Conservation (phyloP, 2,888 invertebrate species). For the Coenonympha arcania region DNA sequence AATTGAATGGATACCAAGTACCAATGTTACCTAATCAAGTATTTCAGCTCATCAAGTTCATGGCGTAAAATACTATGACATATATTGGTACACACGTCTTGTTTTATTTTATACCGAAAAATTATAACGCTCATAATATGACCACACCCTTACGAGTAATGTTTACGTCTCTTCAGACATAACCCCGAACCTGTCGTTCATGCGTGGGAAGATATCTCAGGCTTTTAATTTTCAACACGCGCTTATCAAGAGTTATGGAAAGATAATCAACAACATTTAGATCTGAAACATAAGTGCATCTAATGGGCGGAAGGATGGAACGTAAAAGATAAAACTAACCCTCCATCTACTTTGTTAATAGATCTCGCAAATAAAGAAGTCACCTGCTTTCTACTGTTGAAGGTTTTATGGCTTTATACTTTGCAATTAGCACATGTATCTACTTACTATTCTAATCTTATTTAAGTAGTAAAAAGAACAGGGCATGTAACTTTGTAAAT, state of each 20-base stretch:
- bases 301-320: slow-evolving; percentile 31
- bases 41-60: too few species aligned
- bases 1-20: too few species aligned
- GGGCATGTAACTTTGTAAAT: too few species aligned
- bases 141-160: slow-evolving; percentile 7
- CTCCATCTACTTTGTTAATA: background rate
- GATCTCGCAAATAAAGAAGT: background rate
- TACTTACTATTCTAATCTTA: background rate
- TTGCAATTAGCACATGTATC: too few species aligned
- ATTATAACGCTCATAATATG: background rate
- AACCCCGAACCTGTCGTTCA: slow-evolving; percentile 45
- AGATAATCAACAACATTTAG: slow-evolving; percentile 47
- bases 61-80: too few species aligned
- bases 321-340: background rate
- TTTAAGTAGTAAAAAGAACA: background rate
- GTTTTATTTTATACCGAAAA: too few species aligned
- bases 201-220: slow-evolving; percentile 63
- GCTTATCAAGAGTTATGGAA: slow-evolving; percentile 43
- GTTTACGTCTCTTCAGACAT: slow-evolving; percentile 42
- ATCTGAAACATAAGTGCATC: slow-evolving; percentile 40
- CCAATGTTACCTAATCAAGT: too few species aligned
- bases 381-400: background rate
- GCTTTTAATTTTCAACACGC: slow-evolving; percentile 67
- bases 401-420: background rate
- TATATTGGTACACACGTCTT: too few species aligned